Percentiles rank a stretch among this genome's conserved stretches.
These are phyloP conservation scores for Neosilurus mollespiculum DNA, from an alignment of 2,797 vertebrate species.

Conservation along the genomic window DNA sequence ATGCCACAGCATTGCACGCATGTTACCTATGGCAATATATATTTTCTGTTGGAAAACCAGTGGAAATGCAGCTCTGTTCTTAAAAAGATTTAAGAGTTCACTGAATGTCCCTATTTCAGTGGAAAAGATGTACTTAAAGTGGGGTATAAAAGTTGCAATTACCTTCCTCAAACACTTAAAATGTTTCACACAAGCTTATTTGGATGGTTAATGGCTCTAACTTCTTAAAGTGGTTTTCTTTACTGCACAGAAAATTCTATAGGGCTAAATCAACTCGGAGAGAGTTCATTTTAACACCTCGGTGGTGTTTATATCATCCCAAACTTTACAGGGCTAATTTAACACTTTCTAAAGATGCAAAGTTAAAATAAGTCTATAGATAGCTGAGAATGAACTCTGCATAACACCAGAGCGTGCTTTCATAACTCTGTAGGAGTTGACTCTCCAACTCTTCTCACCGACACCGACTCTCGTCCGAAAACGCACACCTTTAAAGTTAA, in stretches of 20 bases:
- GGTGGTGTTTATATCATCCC: too few relatives aligned
- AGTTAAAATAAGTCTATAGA: not conserved
- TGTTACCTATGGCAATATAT: not conserved
- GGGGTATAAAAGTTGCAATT: not conserved
- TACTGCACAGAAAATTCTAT: not conserved
- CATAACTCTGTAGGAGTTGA: not conserved
- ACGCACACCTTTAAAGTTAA: too few relatives aligned
- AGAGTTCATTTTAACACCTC: not conserved
- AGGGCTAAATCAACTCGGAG: not conserved
- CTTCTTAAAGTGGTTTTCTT: not conserved
- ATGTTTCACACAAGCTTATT: not conserved
- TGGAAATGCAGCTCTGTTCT: not conserved
- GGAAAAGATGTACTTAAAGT: not conserved
- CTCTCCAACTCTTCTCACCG: not conserved
- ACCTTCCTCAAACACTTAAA: not conserved
- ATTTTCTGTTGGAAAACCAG: not conserved
- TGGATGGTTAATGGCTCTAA: not conserved
- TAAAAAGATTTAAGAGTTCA: not conserved
- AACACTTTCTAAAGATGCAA: not conserved
- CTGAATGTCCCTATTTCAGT: not conserved
- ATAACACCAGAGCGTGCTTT: not conserved
- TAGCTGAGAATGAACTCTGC: not conserved
- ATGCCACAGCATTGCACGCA: not conserved
- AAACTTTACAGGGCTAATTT: not conserved
- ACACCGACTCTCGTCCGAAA: not conserved